Evolutionary conservation across 64 coral and sea anemone genomes (phyloP).

Genomic region (Montipora sp.): DNA sequence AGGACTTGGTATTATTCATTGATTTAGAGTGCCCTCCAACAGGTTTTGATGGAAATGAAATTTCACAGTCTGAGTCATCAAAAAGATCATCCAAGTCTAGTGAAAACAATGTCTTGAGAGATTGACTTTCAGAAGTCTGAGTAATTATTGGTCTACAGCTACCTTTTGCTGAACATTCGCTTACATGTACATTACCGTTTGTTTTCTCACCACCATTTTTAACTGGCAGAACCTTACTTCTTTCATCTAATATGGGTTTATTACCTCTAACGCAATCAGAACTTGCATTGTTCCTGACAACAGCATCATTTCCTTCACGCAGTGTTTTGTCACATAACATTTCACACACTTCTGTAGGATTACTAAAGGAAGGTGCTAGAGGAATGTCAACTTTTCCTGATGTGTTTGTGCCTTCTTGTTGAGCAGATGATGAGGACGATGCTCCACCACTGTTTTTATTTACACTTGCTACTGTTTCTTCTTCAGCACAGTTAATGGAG

Average conservation of each 20-base stretch:
- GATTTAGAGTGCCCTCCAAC: background rate
- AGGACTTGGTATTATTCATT: background rate
- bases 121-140: background rate
- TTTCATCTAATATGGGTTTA: background rate
- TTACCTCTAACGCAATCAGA: background rate
- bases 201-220: background rate
- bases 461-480: background rate
- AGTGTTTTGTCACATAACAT: conserved; percentile 3
- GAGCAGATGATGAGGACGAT: background rate
- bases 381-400: background rate
- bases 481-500: background rate
- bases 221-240: background rate
- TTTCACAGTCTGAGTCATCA: conserved; percentile 4
- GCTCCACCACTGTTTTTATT: background rate
- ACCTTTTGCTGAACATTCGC: background rate
- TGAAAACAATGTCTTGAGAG: background rate
- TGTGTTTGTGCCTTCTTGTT: background rate
- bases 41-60: background rate
- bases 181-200: too few relatives aligned
- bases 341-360: background rate
- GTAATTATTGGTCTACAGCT: background rate
- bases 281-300: background rate
- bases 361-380: background rate
- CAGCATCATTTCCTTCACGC: background rate
- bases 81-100: conserved; percentile 7